Conservation (phyloP, 1,140 invertebrate species). For the Trachelipus rathkii region DNA sequence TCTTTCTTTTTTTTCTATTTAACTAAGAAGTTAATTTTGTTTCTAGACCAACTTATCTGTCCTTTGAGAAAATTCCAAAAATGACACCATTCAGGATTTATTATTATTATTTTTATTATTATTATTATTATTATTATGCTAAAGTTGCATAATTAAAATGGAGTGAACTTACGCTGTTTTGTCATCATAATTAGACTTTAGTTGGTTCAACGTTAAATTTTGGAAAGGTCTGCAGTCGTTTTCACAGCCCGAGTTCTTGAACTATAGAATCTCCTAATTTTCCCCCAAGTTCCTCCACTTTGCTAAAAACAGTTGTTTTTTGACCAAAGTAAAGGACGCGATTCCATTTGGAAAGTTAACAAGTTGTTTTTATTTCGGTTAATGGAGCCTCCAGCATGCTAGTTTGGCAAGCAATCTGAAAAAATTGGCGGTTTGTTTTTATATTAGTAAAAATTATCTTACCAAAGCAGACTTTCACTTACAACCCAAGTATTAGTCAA, state of each 20-base stretch:
- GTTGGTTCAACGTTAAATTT: constrained; percentile 54
- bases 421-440: background rate
- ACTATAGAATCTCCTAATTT: constrained; percentile 76
- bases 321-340: constrained; percentile 33
- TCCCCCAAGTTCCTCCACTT: constrained; percentile 79
- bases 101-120: no score
- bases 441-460: no score
- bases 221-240: constrained; percentile 73
- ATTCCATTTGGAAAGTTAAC: constrained; percentile 48
- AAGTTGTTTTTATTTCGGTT: constrained; percentile 56
- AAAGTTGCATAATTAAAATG: no score
- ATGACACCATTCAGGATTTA: no score
- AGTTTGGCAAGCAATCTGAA: constrained; percentile 80
- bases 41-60: no score
- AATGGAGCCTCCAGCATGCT: constrained; percentile 77
- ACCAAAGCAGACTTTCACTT: no score
- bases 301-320: constrained; percentile 57
- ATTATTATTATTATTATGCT: no score
- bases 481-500: no score
- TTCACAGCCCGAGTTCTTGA: constrained; percentile 66
- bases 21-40: no score
- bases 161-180: constrained; percentile 70
- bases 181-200: constrained; percentile 70
- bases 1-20: no score
- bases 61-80: no score